Evolutionary conservation across 2,888 invertebrate genomes (phyloP), one percentile per base, ranked within the genome.

Genomic region (Drosophila macrospina): DNA sequence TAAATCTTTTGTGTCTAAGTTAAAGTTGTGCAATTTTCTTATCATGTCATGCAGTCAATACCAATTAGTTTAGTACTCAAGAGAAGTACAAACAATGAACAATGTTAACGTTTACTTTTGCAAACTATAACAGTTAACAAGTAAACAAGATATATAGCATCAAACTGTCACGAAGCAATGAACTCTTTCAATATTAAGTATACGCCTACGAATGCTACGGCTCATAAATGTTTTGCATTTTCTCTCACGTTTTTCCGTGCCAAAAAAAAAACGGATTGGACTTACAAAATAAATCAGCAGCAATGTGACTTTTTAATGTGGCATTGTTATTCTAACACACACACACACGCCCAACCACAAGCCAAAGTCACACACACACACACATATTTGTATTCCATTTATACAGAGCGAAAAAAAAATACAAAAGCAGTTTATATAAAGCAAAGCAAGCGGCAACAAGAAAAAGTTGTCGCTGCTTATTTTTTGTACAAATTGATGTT

Each of bases 401-500:
- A 20, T 36, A 39, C 54, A n/a, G 26, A 41, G 6, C 13, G 11
- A 51, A 11, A 41, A 30, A 36, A 61, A 55, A 68, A 71, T 63
- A 65, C 55, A 68, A 75, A 87, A 88, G 71, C 78, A 69, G 77
- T 88, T 89, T 86, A 80, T 72, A 67, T 66, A 65, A 68, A 69
- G 67, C 55, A 71, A 69, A 69, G 80, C 61, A 60, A 67, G 64
- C 47, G 64, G 61, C 61, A 78, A 55, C 57, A 69, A 77, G 78
- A 86, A 78, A 85, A 88, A 83, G 77, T 88, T 86, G 55, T 63
- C 59, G 68, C 66, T 86, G 86, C 74, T 88, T 87, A 84, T 86
- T 89, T 87, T 81, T 84, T 84, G 69, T 78, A 80, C 85, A 89
- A 89, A 89, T 89, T 87, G 89, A 89, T 87, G 86, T 89, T 89